Conservation (phyloP, 53 echinoderm and acorn worm species). For the Patiria pectinifera region DNA sequence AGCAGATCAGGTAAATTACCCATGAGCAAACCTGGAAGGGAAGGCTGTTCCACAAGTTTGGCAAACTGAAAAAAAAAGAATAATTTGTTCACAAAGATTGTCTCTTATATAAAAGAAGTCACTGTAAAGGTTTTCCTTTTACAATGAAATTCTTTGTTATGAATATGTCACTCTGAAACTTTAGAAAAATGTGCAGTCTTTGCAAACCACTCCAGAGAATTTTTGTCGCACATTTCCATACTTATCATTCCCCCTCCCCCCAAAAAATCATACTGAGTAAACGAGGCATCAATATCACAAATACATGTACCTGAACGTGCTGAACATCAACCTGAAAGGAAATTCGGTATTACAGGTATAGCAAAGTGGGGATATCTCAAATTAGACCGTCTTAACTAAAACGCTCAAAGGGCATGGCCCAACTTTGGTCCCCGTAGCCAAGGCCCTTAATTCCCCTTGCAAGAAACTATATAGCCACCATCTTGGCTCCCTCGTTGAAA, state of each 20-base stretch:
- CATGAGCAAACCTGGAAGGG: too few relatives aligned
- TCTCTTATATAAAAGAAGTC: too few relatives aligned
- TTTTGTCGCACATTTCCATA: neutral
- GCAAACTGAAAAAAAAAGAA: too few relatives aligned
- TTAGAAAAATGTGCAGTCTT: neutral
- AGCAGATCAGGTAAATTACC: too few relatives aligned
- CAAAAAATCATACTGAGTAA: neutral
- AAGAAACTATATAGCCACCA: neutral
- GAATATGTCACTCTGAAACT: too few relatives aligned
- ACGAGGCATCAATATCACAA: slow-evolving; percentile 5
- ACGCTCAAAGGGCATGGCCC: neutral
- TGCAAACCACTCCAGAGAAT: neutral
- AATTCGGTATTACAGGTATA: slow-evolving; percentile 6
- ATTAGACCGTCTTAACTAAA: neutral
- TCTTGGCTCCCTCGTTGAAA: neutral
- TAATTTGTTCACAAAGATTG: too few relatives aligned
- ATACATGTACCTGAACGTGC: neutral
- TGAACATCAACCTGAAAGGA: neutral
- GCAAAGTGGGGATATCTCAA: neutral
- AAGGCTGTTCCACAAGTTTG: too few relatives aligned
- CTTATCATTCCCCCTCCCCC: too few relatives aligned
- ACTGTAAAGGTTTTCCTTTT: too few relatives aligned
- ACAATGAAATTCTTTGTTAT: too few relatives aligned
- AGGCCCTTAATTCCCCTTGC: neutral
- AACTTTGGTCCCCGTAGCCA: neutral